Percentiles rank a stretch among this genome's conserved stretches.
phyloP scores from a whole-genome alignment of 37 sponge, comb jelly and placozoan species.

The Ephydatia muelleri region DNA sequence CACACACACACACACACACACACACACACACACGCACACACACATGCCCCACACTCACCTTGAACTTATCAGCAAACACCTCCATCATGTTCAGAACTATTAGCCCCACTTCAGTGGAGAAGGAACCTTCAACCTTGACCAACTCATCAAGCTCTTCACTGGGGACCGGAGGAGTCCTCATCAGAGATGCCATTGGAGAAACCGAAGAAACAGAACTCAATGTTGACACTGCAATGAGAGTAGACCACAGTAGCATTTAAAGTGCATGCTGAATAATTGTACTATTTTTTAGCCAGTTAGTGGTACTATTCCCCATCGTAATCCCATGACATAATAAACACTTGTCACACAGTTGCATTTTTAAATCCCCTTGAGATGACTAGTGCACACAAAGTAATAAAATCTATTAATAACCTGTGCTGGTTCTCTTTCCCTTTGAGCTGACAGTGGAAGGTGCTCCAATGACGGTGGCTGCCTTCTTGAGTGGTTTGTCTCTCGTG shows the following conservation, averaged over 20 bases:
- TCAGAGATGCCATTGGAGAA: background rate
- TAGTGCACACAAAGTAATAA: too few relatives aligned
- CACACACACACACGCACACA: constrained; percentile 23
- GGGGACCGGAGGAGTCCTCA: background rate
- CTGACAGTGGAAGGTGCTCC: constrained; percentile 5
- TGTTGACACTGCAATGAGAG: background rate
- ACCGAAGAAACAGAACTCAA: background rate
- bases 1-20: constrained; percentile 28
- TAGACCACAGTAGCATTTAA: too few relatives aligned
- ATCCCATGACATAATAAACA: too few relatives aligned
- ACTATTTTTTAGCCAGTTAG: too few relatives aligned
- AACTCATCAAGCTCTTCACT: constrained; percentile 17
- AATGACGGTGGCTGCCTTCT: constrained; percentile 9
- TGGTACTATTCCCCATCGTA: too few relatives aligned
- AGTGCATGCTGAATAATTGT: too few relatives aligned
- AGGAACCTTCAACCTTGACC: constrained; percentile 36
- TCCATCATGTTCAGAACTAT: constrained; percentile 76
- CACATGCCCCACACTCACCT: constrained; percentile 40
- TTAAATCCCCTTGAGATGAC: too few relatives aligned
- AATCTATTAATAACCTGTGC: background rate
- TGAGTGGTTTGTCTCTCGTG: background rate
- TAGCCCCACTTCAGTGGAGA: constrained; percentile 80
- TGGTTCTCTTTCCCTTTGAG: background rate
- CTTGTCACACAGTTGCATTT: too few relatives aligned
- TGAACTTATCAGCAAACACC: constrained; percentile 55